Evolutionary conservation across 2,113 vertebrate species (phyloP).

Genomic region (Myotis yumanensis): DNA sequence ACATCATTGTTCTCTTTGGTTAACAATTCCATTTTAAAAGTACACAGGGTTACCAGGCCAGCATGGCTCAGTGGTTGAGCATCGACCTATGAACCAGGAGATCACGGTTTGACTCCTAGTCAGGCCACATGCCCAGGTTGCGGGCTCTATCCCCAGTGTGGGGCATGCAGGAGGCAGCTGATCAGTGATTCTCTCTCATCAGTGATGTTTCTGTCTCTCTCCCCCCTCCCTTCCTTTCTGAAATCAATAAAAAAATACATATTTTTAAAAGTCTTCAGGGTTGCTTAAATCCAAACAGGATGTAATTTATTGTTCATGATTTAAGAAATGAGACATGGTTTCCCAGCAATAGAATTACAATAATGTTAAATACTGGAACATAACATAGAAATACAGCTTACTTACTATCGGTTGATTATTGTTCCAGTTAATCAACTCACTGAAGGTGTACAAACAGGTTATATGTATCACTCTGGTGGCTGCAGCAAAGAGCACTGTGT

Average conservation of each 20-base stretch:
- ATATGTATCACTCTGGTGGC: conserved; percentile 29
- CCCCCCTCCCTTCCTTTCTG: no score
- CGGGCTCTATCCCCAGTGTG: no score
- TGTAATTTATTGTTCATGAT: background rate
- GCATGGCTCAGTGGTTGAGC: no score
- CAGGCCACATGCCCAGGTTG: no score
- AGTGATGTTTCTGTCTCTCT: no score
- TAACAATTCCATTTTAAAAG: background rate
- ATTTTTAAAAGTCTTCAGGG: background rate
- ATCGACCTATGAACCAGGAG: no score
- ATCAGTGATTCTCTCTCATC: no score
- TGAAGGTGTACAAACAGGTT: conserved; percentile 64
- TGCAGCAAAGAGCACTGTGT: background rate
- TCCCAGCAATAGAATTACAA: conserved; percentile 63
- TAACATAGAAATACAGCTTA: conserved; percentile 72
- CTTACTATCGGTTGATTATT: conserved; percentile 63
- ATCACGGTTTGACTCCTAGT: no score
- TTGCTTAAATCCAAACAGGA: conserved; percentile 22
- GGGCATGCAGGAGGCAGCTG: no score
- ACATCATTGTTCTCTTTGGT: background rate
- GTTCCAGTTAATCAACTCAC: conserved; percentile 73
- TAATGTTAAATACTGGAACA: conserved; percentile 65
- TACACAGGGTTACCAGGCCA: background rate
- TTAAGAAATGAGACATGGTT: conserved; percentile 55
- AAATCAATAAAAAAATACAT: no score